A percentile compares a stretch with the other conserved stretches of the same genome.
Evolutionary conservation across 2,113 vertebrate species (phyloP).

Genomic region (Caloenas nicobarica): DNA sequence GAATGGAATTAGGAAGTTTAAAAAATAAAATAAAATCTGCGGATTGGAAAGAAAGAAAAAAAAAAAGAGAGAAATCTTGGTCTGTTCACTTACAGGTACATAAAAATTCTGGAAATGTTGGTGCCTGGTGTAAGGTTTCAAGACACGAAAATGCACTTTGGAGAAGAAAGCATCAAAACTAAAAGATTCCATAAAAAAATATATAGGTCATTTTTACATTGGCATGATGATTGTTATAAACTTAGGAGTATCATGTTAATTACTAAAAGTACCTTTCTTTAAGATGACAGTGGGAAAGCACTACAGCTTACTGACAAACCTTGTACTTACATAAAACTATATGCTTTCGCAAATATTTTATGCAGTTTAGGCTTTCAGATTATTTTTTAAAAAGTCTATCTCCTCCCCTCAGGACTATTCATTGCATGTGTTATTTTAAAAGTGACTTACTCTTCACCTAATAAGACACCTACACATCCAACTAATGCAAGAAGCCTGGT

Average conservation of each 20-base stretch:
- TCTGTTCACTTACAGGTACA: not conserved
- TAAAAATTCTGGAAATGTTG: not conserved
- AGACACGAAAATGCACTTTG: not conserved
- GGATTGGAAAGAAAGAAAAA: not conserved
- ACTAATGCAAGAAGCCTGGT: slow-evolving; percentile 13
- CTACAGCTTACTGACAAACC: not conserved
- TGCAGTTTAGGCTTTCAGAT: not conserved
- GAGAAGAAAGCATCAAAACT: not conserved
- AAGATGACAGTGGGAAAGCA: not conserved
- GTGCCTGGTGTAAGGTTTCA: not conserved
- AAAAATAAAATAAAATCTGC: not conserved
- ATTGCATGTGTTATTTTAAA: slow-evolving; percentile 25
- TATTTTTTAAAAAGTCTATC: not conserved
- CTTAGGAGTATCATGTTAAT: not conserved
- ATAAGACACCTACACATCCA: slow-evolving; percentile 14
- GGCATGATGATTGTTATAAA: not conserved
- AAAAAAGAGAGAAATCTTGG: not conserved
- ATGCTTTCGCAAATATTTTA: not conserved
- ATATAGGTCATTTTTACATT: not conserved
- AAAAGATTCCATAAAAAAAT: not conserved
- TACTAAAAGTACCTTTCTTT: not conserved
- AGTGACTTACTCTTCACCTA: slow-evolving; percentile 23
- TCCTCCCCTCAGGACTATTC: not conserved
- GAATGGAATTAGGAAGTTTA: not conserved
- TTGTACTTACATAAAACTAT: not conserved